These are phyloP conservation scores for Caenorhabditis latens DNA, from an alignment of 1,140 invertebrate species.

Conservation along the genomic window DNA sequence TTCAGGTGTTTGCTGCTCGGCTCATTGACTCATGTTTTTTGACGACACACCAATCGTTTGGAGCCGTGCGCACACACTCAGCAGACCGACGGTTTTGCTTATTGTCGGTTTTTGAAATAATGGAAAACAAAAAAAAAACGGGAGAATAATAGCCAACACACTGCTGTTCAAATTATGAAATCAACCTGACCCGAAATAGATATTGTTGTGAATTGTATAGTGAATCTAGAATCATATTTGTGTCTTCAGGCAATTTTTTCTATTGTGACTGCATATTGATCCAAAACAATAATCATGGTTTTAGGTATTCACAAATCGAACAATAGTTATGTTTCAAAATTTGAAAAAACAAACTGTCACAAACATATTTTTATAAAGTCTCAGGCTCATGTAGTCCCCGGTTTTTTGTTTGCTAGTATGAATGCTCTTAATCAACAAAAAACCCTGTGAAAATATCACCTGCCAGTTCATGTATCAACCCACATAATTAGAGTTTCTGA, in stretches of 20 bases:
- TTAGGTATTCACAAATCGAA: too few relatives aligned
- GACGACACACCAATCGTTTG: slow-evolving; percentile 43
- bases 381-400: not conserved
- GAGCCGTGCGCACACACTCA: slow-evolving; percentile 38
- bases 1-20: slow-evolving; percentile 21
- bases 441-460: not conserved
- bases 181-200: slow-evolving; percentile 23
- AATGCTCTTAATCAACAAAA: too few relatives aligned
- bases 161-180: slow-evolving; percentile 51
- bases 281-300: not conserved
- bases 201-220: not conserved
- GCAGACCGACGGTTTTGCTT: not conserved
- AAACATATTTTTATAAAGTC: too few relatives aligned
- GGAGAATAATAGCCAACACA: slow-evolving; percentile 6
- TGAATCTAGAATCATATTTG: not conserved
- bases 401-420: too few relatives aligned
- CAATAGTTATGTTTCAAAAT: too few relatives aligned
- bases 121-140: not conserved
- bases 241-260: too few relatives aligned
- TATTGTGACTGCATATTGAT: too few relatives aligned
- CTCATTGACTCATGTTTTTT: slow-evolving; percentile 54
- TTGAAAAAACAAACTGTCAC: too few relatives aligned
- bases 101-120: slow-evolving; percentile 41
- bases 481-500: not conserved
- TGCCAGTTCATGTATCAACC: not conserved